Base-by-base conservation (phyloP, 2,888 invertebrate genomes). In the Xylophagus ater region DNA sequence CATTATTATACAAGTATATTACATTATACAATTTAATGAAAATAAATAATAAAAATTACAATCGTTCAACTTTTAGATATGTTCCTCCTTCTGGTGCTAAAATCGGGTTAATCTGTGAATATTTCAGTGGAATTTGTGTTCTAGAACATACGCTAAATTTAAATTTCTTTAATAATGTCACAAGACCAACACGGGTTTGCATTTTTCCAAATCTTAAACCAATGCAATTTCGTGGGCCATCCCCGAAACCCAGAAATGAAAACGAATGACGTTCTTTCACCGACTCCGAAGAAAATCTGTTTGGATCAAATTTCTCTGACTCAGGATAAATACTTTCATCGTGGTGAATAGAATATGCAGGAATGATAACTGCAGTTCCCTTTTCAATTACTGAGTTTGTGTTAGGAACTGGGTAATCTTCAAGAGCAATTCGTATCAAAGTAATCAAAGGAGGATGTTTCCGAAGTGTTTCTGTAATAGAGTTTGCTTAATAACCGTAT, bases 291-390 rank as follows among this genome's bases (percentile, higher is more conserved):
- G 65, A 55, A 56, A 76, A 78, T 45, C 77, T 64, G 17, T 76
- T 73, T 0, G 78, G n/a, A n/a, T n/a, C n/a, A n/a, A n/a, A n/a
- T n/a, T n/a, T n/a, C n/a, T n/a, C n/a, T n/a, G n/a, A n/a, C 6
- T 78, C 66, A 0, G 73, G 71, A 47, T 72, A 77, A 49, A 71
- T 62, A 3, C 69, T 65, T 1, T 72, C 68, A 51, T 76, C 75
- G 55, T 70, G 71, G 46, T 77, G 76, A 46, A 77, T 70, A 15
- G 71, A 69, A 47, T 70, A 66, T 6, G 67, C 63, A 8, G 76
- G 73, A 28, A 77, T 66, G 13, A 72, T 62, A 3, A 74, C 54
- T 12, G 64, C 49, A 0, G 67, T 68, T 1, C 68, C 72, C 32
- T 69, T 64, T 38, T 71, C 69, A 31, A 73, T 66, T 1, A 62